Conservation (phyloP, 2,888 invertebrate genomes). For the Hypena proboscidalis region DNA sequence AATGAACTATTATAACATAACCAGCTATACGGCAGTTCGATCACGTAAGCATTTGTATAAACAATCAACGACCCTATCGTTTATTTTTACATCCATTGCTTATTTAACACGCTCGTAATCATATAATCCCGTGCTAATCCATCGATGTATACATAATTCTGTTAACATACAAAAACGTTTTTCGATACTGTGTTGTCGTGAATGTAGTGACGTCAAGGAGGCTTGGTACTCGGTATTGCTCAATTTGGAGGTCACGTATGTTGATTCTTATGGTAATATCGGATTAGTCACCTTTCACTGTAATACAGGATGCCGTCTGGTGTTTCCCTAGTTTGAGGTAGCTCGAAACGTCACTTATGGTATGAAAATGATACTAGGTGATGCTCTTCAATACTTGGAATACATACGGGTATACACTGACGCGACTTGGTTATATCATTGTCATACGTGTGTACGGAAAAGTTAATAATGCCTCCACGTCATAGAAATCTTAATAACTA, state of each 20-base stretch:
- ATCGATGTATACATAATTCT: slow-evolving; percentile 22
- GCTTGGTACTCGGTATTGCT: slow-evolving; percentile 45
- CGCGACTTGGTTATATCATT: no score
- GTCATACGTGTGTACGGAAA: no score
- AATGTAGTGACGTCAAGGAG: slow-evolving; percentile 56
- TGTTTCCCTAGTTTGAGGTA: slow-evolving; percentile 50
- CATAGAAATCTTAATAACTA: no score
- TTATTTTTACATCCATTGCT: slow-evolving; percentile 21
- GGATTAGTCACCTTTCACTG: slow-evolving; percentile 45
- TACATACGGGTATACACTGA: no score
- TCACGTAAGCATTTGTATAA: slow-evolving; percentile 38
- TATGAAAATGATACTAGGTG: slow-evolving; percentile 19
- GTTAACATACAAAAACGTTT: background rate
- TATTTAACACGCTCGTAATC: background rate
- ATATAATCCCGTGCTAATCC: background rate
- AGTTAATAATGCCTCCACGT: no score
- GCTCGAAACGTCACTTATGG: slow-evolving; percentile 27
- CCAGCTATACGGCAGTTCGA: slow-evolving; percentile 44
- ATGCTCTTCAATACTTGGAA: slow-evolving; percentile 35
- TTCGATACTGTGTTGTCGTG: slow-evolving; percentile 19
- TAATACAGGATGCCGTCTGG: slow-evolving; percentile 41
- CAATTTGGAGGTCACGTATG: slow-evolving; percentile 47
- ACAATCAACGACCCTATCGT: slow-evolving; percentile 9
- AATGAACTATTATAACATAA: slow-evolving; percentile 63
- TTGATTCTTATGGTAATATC: slow-evolving; percentile 22